Evolutionary conservation across 2,113 vertebrate species (phyloP).

Genomic region (Crypturellus undulatus): DNA sequence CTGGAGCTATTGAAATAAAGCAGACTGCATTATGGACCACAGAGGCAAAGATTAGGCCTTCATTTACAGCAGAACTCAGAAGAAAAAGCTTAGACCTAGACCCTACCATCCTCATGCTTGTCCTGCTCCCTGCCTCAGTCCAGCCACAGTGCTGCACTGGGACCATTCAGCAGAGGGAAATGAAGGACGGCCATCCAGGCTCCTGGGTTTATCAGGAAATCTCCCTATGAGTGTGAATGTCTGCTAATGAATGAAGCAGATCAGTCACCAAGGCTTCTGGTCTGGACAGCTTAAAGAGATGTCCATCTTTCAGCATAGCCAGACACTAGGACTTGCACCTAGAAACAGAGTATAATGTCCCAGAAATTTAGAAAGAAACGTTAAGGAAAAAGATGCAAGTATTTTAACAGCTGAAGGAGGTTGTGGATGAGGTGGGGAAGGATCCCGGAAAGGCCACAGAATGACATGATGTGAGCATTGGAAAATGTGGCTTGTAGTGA

Average conservation of each 20-base stretch:
- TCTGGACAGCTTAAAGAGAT: background rate
- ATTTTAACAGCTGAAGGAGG: constrained; percentile 20
- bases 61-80: background rate
- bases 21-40: background rate
- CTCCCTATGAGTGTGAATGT: background rate
- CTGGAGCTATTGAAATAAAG: background rate
- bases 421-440: background rate
- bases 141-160: background rate
- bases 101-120: background rate
- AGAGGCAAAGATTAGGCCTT: background rate
- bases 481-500: constrained; percentile 14
- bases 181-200: background rate
- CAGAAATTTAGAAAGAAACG: background rate
- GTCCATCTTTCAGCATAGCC: background rate
- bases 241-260: background rate
- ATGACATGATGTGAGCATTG: constrained; percentile 27
- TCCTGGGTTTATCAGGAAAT: background rate
- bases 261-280: background rate
- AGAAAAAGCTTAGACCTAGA: background rate
- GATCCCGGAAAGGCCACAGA: constrained; percentile 18
- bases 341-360: background rate
- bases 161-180: background rate
- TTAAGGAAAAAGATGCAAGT: background rate
- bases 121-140: background rate
- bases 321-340: background rate